Evolutionary conservation across 92 coral and sea anemone genomes (phyloP).

Genomic region (Blastomussa wellsi): DNA sequence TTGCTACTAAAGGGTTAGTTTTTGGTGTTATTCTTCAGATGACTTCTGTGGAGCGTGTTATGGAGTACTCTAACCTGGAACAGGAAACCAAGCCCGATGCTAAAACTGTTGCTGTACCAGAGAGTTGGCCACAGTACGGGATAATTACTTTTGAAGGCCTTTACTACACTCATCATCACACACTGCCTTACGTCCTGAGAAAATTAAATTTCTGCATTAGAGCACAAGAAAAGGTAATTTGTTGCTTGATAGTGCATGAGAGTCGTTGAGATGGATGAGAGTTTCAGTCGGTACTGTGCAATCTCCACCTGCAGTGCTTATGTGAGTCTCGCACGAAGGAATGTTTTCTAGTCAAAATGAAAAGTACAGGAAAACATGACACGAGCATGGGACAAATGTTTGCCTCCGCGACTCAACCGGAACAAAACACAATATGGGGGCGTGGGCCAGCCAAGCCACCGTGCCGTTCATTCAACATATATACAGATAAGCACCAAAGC

Average conservation of each 20-base stretch:
- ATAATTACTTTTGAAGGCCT: slow-evolving; percentile 82
- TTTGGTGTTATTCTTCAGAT: slow-evolving; percentile 52
- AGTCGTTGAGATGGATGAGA: too few relatives aligned
- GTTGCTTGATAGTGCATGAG: neutral
- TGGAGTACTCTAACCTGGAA: slow-evolving; percentile 82
- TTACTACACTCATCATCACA: slow-evolving; percentile 78
- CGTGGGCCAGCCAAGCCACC: too few relatives aligned
- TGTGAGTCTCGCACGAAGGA: too few relatives aligned
- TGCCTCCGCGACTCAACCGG: too few relatives aligned
- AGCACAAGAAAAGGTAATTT: slow-evolving; percentile 84
- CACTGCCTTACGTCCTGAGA: slow-evolving; percentile 79
- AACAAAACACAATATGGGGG: too few relatives aligned
- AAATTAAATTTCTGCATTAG: slow-evolving; percentile 73
- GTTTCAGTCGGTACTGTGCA: too few relatives aligned
- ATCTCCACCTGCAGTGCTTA: too few relatives aligned
- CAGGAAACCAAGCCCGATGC: slow-evolving; percentile 70
- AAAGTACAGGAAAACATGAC: too few relatives aligned
- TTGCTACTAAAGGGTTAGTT: neutral
- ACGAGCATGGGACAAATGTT: too few relatives aligned
- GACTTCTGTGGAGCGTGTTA: slow-evolving; percentile 96
- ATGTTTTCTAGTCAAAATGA: too few relatives aligned
- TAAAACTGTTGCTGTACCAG: slow-evolving; percentile 60
- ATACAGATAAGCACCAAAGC: too few relatives aligned
- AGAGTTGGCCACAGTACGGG: slow-evolving; percentile 87
- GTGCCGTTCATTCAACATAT: too few relatives aligned